Evolutionary conservation across 2,113 vertebrate genomes (phyloP).

Genomic region (Neodontobutis hainanensis): DNA sequence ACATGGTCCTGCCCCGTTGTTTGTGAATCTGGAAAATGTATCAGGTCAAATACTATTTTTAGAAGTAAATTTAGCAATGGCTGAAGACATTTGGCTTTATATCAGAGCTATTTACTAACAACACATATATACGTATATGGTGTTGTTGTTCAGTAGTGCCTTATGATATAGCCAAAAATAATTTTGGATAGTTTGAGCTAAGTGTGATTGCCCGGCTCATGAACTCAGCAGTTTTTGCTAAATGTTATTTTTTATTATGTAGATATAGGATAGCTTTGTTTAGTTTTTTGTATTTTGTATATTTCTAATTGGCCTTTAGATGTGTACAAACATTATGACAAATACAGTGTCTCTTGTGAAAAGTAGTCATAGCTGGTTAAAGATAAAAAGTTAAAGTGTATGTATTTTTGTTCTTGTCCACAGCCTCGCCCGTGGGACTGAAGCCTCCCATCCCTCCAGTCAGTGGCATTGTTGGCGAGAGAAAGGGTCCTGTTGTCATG

Average conservation of each 20-base stretch:
- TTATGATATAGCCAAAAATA: too few species aligned
- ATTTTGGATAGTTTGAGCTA: too few species aligned
- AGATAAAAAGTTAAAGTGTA: background rate
- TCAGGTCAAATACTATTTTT: background rate
- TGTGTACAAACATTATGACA: too few species aligned
- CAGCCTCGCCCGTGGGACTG: slow-evolving; percentile 92
- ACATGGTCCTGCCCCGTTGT: slow-evolving; percentile 5
- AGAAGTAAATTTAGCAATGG: slow-evolving; percentile 2
- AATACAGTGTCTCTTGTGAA: too few species aligned
- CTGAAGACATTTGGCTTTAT: slow-evolving; percentile 1
- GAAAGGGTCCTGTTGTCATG: slow-evolving; percentile 92
- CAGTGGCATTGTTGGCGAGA: slow-evolving; percentile 84
- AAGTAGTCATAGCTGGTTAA: too few species aligned
- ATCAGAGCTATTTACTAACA: background rate
- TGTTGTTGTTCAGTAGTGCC: too few species aligned
- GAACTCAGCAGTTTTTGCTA: too few species aligned
- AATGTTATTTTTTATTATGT: too few species aligned
- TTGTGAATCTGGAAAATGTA: slow-evolving; percentile 16
- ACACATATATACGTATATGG: background rate
- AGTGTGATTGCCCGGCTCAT: too few species aligned
- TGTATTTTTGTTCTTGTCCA: background rate
- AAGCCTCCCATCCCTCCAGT: slow-evolving; percentile 87
- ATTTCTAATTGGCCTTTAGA: too few species aligned
- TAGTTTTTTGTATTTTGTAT: too few species aligned
- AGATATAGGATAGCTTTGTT: too few species aligned